Evolutionary conservation across 2,888 invertebrate species (phyloP).

Genomic region (Eupithecia abbreviata): DNA sequence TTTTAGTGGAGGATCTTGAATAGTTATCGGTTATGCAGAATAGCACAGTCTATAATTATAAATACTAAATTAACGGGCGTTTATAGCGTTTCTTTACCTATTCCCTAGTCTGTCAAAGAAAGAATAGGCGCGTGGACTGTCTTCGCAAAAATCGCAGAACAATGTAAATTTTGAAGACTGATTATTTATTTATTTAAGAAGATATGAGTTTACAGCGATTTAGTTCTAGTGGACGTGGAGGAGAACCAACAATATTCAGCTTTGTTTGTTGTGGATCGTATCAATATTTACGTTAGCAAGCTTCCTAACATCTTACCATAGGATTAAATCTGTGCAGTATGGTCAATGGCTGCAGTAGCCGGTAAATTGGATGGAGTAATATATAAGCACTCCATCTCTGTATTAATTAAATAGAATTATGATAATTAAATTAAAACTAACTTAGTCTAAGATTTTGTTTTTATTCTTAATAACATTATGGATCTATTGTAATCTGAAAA

Average conservation of each 20-base stretch:
- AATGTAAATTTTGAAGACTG: not conserved
- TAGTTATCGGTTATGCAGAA: slow-evolving; percentile 4
- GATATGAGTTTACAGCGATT: too few relatives aligned
- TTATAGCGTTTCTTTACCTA: too few relatives aligned
- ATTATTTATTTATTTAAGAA: not conserved
- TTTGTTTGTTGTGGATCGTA: not conserved
- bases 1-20: slow-evolving; percentile 14
- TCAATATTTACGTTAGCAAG: not conserved
- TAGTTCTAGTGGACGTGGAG: not conserved
- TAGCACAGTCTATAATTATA: not conserved
- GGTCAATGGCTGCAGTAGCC: too few relatives aligned
- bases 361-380: too few relatives aligned
- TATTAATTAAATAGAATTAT: too few relatives aligned
- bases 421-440: too few relatives aligned
- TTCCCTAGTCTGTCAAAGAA: not conserved
- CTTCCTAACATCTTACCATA: not conserved
- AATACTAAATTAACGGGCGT: too few relatives aligned
- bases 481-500: too few relatives aligned
- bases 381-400: too few relatives aligned
- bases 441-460: too few relatives aligned
- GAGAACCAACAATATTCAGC: not conserved
- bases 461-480: too few relatives aligned
- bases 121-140: not conserved
- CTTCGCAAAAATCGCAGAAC: not conserved
- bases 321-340: too few relatives aligned